Conservation (phyloP, 1,140 invertebrate genomes). For the Hydropsyche tenuis region DNA sequence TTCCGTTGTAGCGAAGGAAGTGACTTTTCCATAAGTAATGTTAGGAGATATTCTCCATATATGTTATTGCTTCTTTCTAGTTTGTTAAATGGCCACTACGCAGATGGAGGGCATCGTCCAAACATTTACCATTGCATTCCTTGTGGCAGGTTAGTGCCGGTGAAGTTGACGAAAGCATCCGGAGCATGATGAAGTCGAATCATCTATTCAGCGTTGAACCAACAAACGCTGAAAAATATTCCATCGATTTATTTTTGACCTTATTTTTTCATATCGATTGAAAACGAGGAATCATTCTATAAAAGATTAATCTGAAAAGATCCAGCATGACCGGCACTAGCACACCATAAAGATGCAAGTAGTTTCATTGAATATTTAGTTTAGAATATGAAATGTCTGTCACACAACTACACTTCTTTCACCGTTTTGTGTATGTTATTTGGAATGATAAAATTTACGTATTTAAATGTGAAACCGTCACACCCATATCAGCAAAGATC, state of each 20-base stretch:
- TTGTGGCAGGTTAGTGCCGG: conserved; percentile 59
- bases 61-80: conserved; percentile 56
- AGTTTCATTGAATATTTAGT: conserved; percentile 28
- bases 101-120: conserved; percentile 62
- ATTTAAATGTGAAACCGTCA: conserved; percentile 4
- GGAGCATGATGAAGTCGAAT: conserved; percentile 36
- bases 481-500: neutral
- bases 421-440: conserved; percentile 11
- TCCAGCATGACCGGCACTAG: conserved; percentile 46
- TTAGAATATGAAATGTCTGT: conserved; percentile 32
- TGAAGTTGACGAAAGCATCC: conserved; percentile 15
- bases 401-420: neutral
- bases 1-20: too few species aligned
- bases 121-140: conserved; percentile 56
- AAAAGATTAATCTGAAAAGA: neutral
- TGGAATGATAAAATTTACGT: conserved; percentile 28
- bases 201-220: conserved; percentile 6
- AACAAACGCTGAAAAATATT: too few species aligned
- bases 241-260: too few species aligned
- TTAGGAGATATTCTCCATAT: conserved; percentile 15
- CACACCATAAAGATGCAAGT: conserved; percentile 43
- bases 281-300: neutral
- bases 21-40: too few species aligned
- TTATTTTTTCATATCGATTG: too few species aligned
- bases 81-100: conserved; percentile 61